Evolutionary conservation across 2,113 vertebrate species (phyloP), one percentile per base, ranked within the genome.

Genomic region (Paramisgurnus dabryanus): DNA sequence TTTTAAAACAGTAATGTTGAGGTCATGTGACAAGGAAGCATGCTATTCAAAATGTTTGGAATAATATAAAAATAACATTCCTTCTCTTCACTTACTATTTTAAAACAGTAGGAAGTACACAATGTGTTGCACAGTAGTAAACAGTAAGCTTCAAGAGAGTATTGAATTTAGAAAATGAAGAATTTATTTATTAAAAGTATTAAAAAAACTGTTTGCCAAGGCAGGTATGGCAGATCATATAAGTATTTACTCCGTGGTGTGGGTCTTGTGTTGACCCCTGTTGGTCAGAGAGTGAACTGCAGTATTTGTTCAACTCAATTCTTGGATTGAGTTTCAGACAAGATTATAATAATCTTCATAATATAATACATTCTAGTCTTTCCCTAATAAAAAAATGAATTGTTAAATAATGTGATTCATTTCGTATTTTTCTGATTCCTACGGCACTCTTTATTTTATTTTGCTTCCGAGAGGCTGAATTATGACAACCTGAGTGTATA

Each of bases 181-280:
- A 34, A 57, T 6, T 6, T 58, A 18, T 58, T 45, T n/a, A 67
- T 53, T 58, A 70, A 45, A 15, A 34, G 13, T n/a, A 22, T 22
- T 22, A 6, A 47, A 12, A 1, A 55, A 4, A 45, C 3, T 55
- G 55, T n/a, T 58, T 58, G n/a, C 55, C n/a, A 18, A 18, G n/a
- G n/a, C 5, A 66, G 8, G n/a, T n/a, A 10, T 18, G n/a, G 41
- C 17, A 41, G 34, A 12, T 18, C 64, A 69, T 7, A 4, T 27
- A 17, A 5, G 49, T 17, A 70, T 6, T 43, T 15, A 22, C 13
- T 53, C 50, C 68, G 58, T 65, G 76, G 45, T 65, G 41, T 75
- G 53, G 13, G 39, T 72, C 67, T 78, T 65, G 57, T 69, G 65
- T 82, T 87, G 85, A 83, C 85, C 82, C 79, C 82, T 84, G 71